A percentile compares a stretch with the other conserved stretches of the same genome.
These are phyloP conservation scores for Mesochorus sp. DNA, from an alignment of 2,888 invertebrate species.

Conservation along the genomic window DNA sequence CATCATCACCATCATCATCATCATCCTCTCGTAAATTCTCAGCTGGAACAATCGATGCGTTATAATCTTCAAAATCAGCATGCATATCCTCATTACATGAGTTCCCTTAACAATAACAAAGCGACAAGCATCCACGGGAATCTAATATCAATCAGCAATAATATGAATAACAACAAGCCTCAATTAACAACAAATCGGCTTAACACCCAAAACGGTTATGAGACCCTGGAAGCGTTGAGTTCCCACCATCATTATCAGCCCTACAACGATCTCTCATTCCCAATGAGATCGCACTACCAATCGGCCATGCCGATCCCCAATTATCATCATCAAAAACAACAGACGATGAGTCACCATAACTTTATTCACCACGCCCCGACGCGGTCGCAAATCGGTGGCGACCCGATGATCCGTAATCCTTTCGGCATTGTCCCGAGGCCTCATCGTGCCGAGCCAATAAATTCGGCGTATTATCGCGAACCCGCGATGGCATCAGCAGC, in stretches of 20 bases:
- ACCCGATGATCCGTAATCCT: slow-evolving; percentile 10
- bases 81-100: slow-evolving; percentile 65
- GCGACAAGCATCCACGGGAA: slow-evolving; percentile 52
- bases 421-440: slow-evolving; percentile 48
- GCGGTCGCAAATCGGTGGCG: slow-evolving; percentile 17
- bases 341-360: slow-evolving; percentile 43
- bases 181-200: slow-evolving; percentile 40
- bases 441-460: slow-evolving; percentile 25
- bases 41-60: slow-evolving; percentile 43
- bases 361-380: slow-evolving; percentile 32
- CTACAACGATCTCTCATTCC: slow-evolving; percentile 47
- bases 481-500: slow-evolving; percentile 7
- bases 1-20: slow-evolving; percentile 68
- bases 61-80: slow-evolving; percentile 55
- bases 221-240: slow-evolving; percentile 46
- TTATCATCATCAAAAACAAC: slow-evolving; percentile 67
- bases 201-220: slow-evolving; percentile 31
- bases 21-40: slow-evolving; percentile 42
- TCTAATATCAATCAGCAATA: slow-evolving; percentile 15
- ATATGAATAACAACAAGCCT: slow-evolving; percentile 33
- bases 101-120: slow-evolving; percentile 69
- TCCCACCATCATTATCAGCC: slow-evolving; percentile 13
- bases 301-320: slow-evolving; percentile 42
- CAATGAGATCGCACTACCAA: slow-evolving; percentile 48
- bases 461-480: slow-evolving; percentile 42